These are phyloP conservation scores for Paragorgia papillata DNA, from an alignment of 92 coral and sea anemone genomes.

Conservation along the genomic window DNA sequence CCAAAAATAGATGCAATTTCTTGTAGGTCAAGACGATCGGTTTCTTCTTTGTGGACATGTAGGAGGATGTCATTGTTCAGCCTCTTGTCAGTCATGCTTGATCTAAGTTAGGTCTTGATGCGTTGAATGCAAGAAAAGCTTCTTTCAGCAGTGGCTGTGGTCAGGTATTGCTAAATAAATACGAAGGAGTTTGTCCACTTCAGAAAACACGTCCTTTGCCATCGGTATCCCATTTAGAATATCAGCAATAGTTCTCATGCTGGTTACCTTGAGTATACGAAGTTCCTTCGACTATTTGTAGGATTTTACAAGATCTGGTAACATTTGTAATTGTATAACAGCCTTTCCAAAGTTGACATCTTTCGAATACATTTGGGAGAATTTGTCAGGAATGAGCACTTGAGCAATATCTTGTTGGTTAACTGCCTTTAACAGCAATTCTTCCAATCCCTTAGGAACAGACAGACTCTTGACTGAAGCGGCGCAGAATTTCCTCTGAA, in stretches of 20 bases:
- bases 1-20: neutral
- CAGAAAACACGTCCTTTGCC: neutral
- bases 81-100: neutral
- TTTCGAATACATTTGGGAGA: conserved; percentile 31
- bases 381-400: conserved; percentile 15
- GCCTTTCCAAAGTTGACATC: conserved; percentile 41
- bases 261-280: neutral
- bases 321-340: conserved; percentile 32
- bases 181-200: conserved; percentile 3
- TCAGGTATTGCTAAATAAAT: neutral
- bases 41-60: conserved; percentile 1
- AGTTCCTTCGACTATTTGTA: neutral
- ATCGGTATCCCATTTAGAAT: neutral
- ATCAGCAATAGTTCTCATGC: neutral
- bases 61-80: neutral
- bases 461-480: conserved; percentile 46
- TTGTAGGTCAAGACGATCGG: neutral
- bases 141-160: conserved; percentile 9
- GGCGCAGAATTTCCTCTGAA: conserved; percentile 44
- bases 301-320: conserved; percentile 39
- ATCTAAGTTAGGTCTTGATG: neutral
- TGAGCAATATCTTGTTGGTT: conserved; percentile 37
- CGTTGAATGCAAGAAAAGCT: neutral
- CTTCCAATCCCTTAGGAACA: conserved; percentile 34
- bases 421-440: conserved; percentile 35